Base-by-base conservation (phyloP, 2,113 vertebrate species). In the Clupea harengus region DNA sequence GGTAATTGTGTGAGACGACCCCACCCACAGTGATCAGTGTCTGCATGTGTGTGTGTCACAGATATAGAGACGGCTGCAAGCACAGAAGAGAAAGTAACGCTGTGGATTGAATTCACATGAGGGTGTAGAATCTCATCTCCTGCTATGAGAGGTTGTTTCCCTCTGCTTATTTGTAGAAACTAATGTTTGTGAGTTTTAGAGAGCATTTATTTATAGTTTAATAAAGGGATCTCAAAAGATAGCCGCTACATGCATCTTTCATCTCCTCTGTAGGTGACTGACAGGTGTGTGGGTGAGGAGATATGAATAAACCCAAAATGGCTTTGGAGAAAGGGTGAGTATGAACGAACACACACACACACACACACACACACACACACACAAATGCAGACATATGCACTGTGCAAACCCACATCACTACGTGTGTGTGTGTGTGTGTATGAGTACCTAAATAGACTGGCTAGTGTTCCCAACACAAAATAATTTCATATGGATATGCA, bases 261-360 rank as follows among this genome's bases (percentile, higher is more conserved):
- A 81, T 89, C 32, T 88, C 82, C 90, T 87, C 78, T 94, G 90
- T 93, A 94, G 97, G 90, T 90, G 86, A 92, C 82, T 94, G 93
- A 96, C 89, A 94, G 97, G 95, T 88, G 96, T 92, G 94, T 93
- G 93, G 95, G 93, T 95, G 91, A 85, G 89, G 92, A 92, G 87
- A 95, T 92, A 99, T 98, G 97, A 98, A 95, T 94, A 99, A 97
- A 94, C 91, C 95, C 91, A 99, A 97, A 96, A 95, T 96, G 93
- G 87, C 96, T 87, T 88, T 96, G 87, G 97, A 98, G 89, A 99
- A 99, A 94, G 96, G 97, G 98, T 99, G 93, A 94, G 95, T 94
- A 49, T 20, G 22, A 44, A 1, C 6, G n/a, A n/a, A 47, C 13
- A 78, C 45, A 60, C n/a, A 39, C n/a, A 17, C 18, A 44, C 18